phyloP scores from a whole-genome alignment of 2,113 vertebrate species.

The Nanorana parkeri region DNA sequence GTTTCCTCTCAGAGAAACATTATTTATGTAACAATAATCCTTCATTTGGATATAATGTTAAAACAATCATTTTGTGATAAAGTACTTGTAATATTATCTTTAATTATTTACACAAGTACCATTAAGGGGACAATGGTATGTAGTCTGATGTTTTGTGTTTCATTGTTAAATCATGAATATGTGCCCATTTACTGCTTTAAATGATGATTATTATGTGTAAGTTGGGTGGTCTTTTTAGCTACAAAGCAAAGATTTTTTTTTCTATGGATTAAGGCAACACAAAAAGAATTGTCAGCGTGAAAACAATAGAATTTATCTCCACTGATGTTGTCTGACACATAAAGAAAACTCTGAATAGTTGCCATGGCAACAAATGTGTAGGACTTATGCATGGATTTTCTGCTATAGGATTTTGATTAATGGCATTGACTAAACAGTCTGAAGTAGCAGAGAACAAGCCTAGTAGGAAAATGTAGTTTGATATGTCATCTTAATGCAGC shows the following conservation, averaged over 20 bases:
- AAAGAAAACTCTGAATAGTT: constrained; percentile 99
- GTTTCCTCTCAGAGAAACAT: too few species aligned
- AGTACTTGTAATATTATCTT: constrained; percentile 30
- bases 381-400: constrained; percentile 98
- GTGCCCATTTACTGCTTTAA: constrained; percentile 26
- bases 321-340: constrained; percentile 98
- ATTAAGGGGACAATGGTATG: not conserved
- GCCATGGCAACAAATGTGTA: constrained; percentile 98
- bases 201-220: constrained; percentile 60
- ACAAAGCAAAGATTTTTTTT: constrained; percentile 77
- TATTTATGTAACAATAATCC: too few species aligned
- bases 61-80: constrained; percentile 39
- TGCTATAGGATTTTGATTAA: constrained; percentile 90
- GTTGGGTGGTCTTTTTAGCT: constrained; percentile 71
- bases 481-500: constrained; percentile 52
- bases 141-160: not conserved
- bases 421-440: constrained; percentile 83
- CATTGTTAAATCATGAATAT: constrained; percentile 31
- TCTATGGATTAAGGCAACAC: constrained; percentile 82
- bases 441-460: constrained; percentile 73
- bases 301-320: constrained; percentile 97
- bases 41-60: not conserved
- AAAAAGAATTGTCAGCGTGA: constrained; percentile 84
- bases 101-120: not conserved
- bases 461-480: constrained; percentile 61